Base-by-base conservation (phyloP, 2,797 vertebrate genomes). In the Acanthopagrus latus region DNA sequence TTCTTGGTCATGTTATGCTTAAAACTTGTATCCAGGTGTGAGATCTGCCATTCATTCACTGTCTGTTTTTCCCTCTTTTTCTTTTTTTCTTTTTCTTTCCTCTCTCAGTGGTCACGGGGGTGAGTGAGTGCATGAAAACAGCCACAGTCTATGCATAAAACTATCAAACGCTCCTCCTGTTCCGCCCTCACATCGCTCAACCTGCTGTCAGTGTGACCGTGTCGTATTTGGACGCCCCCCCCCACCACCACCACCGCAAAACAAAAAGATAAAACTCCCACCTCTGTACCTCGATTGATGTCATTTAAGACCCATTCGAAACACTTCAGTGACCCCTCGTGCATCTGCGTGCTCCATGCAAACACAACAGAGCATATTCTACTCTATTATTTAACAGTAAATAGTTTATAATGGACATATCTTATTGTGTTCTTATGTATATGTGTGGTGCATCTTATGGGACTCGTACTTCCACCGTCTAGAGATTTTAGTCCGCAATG, bases 361-460 rank as follows among this genome's bases (percentile, higher is more conserved):
- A 84, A 84, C 70, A 80, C 74, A 75, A 71, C 51, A 55, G 64
- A 71, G 54, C 78, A 81, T 84, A 87, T 80, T 67, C 27, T 68
- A 71, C 80, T n/a, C 77, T 76, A n/a, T 92, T 78, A 90, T 93
- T 91, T 88, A 90, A 80, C 48, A 85, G 80, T 90, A 76, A 81
- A 86, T 87, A 82, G 85, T 92, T 91, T 79, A 91, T 87, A 74
- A 91, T 86, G 85, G 83, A 87, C 91, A 91, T 93, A 93, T 94
- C 87, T 92, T 91, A 74, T 67, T 80, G 82, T 83, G 74, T 89
- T 83, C 82, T 80, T 75, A 66, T 91, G 92, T 96, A 89, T 93
- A 89, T 92, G 85, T 93, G 93, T 93, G 89, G 91, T 95, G 92
- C 91, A 92, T 94, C 80, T 89, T 93, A 86, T 90, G 81, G 81